phyloP scores from a whole-genome alignment of 2,113 vertebrate species.

The Pseudorhombus dupliciocellatus region DNA sequence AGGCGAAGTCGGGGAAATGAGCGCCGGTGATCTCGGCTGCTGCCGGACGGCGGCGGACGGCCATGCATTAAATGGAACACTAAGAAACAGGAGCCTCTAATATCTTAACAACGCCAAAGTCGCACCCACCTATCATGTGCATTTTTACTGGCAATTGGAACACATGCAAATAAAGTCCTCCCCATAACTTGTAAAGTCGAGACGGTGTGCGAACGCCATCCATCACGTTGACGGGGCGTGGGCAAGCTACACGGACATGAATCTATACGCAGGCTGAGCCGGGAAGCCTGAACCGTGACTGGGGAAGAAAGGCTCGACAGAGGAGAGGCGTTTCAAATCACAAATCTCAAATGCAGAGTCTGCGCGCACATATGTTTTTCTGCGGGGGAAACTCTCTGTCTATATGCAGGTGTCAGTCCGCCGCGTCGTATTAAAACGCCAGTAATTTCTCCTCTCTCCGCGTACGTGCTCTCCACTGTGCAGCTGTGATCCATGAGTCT shows the following conservation, averaged over 20 bases:
- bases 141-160: slow-evolving; percentile 62
- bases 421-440: slow-evolving; percentile 53
- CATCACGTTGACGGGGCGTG: slow-evolving; percentile 64
- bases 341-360: slow-evolving; percentile 37
- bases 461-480: slow-evolving; percentile 48
- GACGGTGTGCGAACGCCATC: slow-evolving; percentile 57
- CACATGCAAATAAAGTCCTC: slow-evolving; percentile 66
- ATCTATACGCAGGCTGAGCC: slow-evolving; percentile 51
- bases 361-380: slow-evolving; percentile 19
- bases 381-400: slow-evolving; percentile 32
- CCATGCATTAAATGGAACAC: slow-evolving; percentile 71
- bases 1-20: slow-evolving; percentile 66
- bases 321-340: slow-evolving; percentile 36
- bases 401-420: slow-evolving; percentile 56
- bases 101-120: slow-evolving; percentile 55
- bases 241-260: slow-evolving; percentile 53
- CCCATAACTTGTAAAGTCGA: slow-evolving; percentile 63
- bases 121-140: slow-evolving; percentile 42
- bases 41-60: slow-evolving; percentile 26
- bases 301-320: slow-evolving; percentile 10
- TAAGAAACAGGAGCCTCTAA: slow-evolving; percentile 53
- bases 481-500: slow-evolving; percentile 72
- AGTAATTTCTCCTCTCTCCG: slow-evolving; percentile 50
- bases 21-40: slow-evolving; percentile 27
- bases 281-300: slow-evolving; percentile 40